Evolutionary conservation across 1,140 invertebrate species (phyloP), one percentile per base, ranked within the genome.

Genomic region (Heliconius himera): DNA sequence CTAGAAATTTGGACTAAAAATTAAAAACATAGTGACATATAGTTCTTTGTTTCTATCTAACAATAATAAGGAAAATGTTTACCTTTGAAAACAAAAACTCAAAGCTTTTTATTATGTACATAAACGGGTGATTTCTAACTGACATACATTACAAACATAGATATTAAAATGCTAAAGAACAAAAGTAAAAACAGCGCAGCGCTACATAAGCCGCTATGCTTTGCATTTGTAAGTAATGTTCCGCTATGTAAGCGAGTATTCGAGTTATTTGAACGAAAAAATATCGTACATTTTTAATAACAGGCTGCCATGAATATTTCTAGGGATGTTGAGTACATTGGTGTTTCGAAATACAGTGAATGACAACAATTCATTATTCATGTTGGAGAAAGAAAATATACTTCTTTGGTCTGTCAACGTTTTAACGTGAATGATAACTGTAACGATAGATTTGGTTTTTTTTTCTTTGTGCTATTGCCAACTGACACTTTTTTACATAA

Each of bases 231-330:
- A 22, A 56, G 54, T 56, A 56, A 56, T 56, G 20, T 22, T 9
- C 20, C 22, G 54, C 54, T 20, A 56, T 56, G n/a, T 56, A 56
- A 56, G 9, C 54, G 54, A 56, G 54, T 22, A 56, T 56, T 11
- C 54, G 54, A n/a, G 20, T 54, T 54, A 54, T 54, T 54, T 54
- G 51, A 56, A 56, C 54, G 54, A 56, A 56, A 56, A 56, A 56
- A 46, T 56, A 56, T 56, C n/a, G 20, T 22, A 56, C 54, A n/a
- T 56, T 56, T 56, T 56, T 56, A 22, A 56, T 56, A 56, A 56
- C 54, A 56, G n/a, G 9, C 54, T 22, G 54, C 6, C n/a, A 22
- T 11, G 9, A 56, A n/a, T 56, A 56, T 56, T 56, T 56, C 54
- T 56, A 56, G 54, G 18, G 54, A 56, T 22, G 20, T 22, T 20